Base-by-base conservation (phyloP, 1,140 invertebrate species). In the Bombus confusus region DNA sequence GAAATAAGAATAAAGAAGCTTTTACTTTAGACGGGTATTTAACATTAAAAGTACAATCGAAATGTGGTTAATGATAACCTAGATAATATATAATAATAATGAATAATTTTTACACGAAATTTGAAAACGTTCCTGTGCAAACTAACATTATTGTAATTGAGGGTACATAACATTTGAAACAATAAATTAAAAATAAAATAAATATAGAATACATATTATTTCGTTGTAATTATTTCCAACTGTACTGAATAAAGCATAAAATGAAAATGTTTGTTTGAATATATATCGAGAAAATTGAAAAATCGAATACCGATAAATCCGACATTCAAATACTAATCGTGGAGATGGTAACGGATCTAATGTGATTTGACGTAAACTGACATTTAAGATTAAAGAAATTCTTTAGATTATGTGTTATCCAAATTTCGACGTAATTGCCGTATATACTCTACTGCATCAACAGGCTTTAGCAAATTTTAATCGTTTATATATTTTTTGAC, bases 401-500 rank as follows among this genome's bases (percentile, higher is more conserved):
- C 12, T 89, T 87, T 83, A 68, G 88, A 90, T 88, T 88, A 91
- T 91, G 85, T 78, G 43, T 88, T 25, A 47, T 80, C 71, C 5
- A 87, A 91, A 90, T 91, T 91, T 83, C 69, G 18, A 85, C 62
- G 84, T 89, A 77, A 80, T 85, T 69, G 28, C 41, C 28, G 25
- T 64, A 64, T 69, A 79, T 74, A 43, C 25, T 34, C 18, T 22
- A 59, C 10, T 28, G 13, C 13, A n/a, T 37, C 57, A 2, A 22
- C 37, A 59, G 47, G 39, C 0, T 59, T 69, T 57, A 34, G 13
- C 28, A 69, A 47, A 77, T 66, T 41, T 79, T 34, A 69, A 31
- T 41, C 22, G 28, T 75, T 68, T 37, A 15, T 28, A 81, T 22
- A 74, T n/a, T 87, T 83, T 64, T 34, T 66, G 13, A 37, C 43